Evolutionary conservation across 2,113 vertebrate species (phyloP), one percentile per base, ranked within the genome.

Genomic region (Python bivittatus): DNA sequence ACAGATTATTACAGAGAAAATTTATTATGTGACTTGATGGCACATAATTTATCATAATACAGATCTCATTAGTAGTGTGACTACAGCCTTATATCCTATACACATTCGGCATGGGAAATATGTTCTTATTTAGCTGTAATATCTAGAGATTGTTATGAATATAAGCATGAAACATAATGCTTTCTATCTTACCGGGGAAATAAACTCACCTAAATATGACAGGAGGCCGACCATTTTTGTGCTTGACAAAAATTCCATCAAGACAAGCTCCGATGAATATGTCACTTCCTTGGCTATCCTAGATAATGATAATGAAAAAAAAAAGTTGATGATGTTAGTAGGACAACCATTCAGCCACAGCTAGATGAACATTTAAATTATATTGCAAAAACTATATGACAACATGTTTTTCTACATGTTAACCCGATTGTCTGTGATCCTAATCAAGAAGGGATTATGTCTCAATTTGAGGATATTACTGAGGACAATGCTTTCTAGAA

Each of bases 231-330:
- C 98, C 98, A 88, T 98, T 99, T 98, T 99, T 99, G 95, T 99
- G 98, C 91, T 99, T 99, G 93, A 99, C 98, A 95, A 99, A 99
- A 97, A 99, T 98, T 12, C 99, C 99, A 52, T 99, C 99, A 1
- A 99, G 98, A 97, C 98, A 99, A 0, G 99, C 98, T 57, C 99
- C 99, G 58, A 99, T 97, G 88, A 98, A 97, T 91, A 99, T 98
- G 94, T 99, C 99, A 85, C 98, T 97, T 94, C 99, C 98, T 94
- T 99, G 98, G 92, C 98, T 99, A 92, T 99, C 99, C 99, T 99
- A 95, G 90, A 95, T 88, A 95, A 60, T 92, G 86, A 54, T 72
- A 42, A 94, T 1, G 23, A 15, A 88, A 94, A 89, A 87, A 93
- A 85, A 83, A 4, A 42, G 48, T 56, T 87, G 44, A 27, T 7